Evolutionary conservation across 2,113 vertebrate genomes (phyloP), one percentile per base, ranked within the genome.

Genomic region (Grallaria varia): DNA sequence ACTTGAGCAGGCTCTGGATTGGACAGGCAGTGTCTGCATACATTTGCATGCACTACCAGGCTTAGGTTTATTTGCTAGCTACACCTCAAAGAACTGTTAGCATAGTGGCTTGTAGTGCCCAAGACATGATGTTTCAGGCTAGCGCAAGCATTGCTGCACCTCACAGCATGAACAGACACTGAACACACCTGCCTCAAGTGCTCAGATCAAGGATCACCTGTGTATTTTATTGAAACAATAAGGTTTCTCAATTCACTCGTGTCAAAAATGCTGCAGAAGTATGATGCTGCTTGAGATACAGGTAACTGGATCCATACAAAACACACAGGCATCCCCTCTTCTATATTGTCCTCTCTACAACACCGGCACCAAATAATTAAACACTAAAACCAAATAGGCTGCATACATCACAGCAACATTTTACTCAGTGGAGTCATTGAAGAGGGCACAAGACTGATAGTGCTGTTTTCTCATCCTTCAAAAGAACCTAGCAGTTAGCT

Each of bases 361-460:
- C 25, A 66, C 25, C 13, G 33, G 37, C 50, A 74, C 1, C 0
- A 0, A 39, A 53, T 22, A 50, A n/a, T 37, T 82, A 50, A 53
- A 40, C 39, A 31, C 15, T 11, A 4, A 2, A 69, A 67, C 49
- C 4, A 39, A 72, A 89, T 1, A 14, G 21, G 5, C 19, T 62
- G 12, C 22, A 50, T 14, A 12, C 17, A 63, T 49, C 1, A 2
- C 37, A 84, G 39, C 14, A 68, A 31, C 4, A 23, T 53, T 74
- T 66, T 62, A 33, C 28, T 55, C 55, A 37, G 19, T 27, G 28
- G 6, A 82, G 28, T 9, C 28, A 59, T 1, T 53, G 23, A 66
- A 44, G 28, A 50, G 4, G 42, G 8, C 17, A 53, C 19, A 58
- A 47, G 30, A 44, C 37, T 49, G 37, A 44, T 12, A 74, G 14